Evolutionary conservation across 2,797 vertebrate genomes (phyloP).

Genomic region (Odontamblyopus lacepedii): DNA sequence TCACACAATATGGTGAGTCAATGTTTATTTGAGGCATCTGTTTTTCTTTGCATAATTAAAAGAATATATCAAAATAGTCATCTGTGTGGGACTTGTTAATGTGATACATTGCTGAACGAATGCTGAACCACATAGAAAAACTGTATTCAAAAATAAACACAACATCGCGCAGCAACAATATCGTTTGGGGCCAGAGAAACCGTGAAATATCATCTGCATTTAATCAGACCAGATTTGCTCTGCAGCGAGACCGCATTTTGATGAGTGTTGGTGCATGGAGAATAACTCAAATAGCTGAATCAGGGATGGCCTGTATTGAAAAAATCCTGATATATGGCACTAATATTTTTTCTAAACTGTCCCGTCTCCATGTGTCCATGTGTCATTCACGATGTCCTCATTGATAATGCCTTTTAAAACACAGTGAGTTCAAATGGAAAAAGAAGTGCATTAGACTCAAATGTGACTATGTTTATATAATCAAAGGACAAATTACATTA

Average conservation of each 20-base stretch:
- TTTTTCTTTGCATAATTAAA: slow-evolving; percentile 29
- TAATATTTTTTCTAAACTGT: neutral
- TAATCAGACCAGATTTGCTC: slow-evolving; percentile 39
- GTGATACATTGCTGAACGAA: slow-evolving; percentile 15
- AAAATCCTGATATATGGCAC: too few species aligned
- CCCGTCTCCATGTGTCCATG: neutral
- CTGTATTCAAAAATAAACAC: slow-evolving; percentile 41
- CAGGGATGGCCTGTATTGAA: slow-evolving; percentile 1
- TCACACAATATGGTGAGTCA: neutral
- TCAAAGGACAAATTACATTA: too few species aligned
- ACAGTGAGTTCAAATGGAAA: neutral
- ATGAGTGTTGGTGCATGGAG: slow-evolving; percentile 39
- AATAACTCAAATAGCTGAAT: slow-evolving; percentile 41
- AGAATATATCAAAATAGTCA: slow-evolving; percentile 21
- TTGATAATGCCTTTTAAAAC: neutral
- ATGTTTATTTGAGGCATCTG: slow-evolving; percentile 24
- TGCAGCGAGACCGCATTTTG: slow-evolving; percentile 12
- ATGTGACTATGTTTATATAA: neutral
- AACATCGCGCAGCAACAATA: slow-evolving; percentile 32
- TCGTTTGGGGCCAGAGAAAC: slow-evolving; percentile 29
- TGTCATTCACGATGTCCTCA: too few species aligned
- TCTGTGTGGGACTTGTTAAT: slow-evolving; percentile 21
- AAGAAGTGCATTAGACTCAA: neutral
- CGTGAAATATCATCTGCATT: slow-evolving; percentile 46
- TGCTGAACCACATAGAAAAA: slow-evolving; percentile 25